These are phyloP conservation scores for Adelognathus sp. DNA, from an alignment of 2,888 invertebrate species.

Conservation along the genomic window DNA sequence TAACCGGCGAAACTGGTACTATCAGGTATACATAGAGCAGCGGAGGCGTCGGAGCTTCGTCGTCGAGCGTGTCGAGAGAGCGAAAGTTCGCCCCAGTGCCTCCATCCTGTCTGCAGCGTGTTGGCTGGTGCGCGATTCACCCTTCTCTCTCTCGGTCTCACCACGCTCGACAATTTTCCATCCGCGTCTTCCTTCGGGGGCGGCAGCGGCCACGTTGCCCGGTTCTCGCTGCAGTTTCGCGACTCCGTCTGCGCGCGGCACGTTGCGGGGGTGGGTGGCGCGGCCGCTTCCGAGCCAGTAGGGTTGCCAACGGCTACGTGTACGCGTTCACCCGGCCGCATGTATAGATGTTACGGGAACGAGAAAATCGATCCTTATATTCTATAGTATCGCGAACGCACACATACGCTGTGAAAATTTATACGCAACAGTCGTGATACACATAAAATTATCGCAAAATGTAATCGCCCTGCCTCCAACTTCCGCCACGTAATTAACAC, in stretches of 20 bases:
- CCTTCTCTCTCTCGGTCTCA: background rate
- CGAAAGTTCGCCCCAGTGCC: constrained; percentile 79
- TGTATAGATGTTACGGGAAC: constrained; percentile 14
- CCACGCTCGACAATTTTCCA: background rate
- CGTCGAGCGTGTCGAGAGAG: constrained; percentile 76
- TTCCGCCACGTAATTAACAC: constrained; percentile 28
- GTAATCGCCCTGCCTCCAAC: constrained; percentile 11
- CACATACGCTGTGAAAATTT: background rate
- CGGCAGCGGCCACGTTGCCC: background rate
- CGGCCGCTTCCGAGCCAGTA: background rate
- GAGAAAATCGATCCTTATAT: constrained; percentile 44
- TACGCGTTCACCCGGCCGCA: constrained; percentile 30
- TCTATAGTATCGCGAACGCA: background rate
- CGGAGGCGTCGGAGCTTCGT: constrained; percentile 81
- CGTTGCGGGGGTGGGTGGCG: background rate
- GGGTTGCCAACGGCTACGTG: constrained; percentile 56
- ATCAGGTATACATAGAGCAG: constrained; percentile 55
- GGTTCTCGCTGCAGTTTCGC: constrained; percentile 22
- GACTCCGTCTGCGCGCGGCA: background rate
- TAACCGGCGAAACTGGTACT: constrained; percentile 53
- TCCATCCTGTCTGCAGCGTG: constrained; percentile 75
- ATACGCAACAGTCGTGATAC: too few relatives aligned
- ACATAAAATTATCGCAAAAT: constrained; percentile 5
- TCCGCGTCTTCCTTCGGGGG: background rate
- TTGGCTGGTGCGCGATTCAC: constrained; percentile 54